Conservation (phyloP, 2,113 vertebrate genomes). For the Channa argus region DNA sequence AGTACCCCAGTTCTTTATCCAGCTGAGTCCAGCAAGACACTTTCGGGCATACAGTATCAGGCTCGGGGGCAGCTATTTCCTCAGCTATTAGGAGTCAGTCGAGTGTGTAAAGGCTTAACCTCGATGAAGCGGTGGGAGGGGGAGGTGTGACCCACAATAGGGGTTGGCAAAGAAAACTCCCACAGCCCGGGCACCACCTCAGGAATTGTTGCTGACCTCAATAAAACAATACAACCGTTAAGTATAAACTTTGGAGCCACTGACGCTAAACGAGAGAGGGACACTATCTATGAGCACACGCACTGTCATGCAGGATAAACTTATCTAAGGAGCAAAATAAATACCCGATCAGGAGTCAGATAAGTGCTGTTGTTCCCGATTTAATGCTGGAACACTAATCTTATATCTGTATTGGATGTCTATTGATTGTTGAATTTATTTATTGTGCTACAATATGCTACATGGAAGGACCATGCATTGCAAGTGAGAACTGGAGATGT, state of each 20-base stretch:
- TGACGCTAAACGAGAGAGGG: conserved; percentile 13
- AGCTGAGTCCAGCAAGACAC: conserved; percentile 73
- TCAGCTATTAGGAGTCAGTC: conserved; percentile 64
- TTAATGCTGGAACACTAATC: neutral
- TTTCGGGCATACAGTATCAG: conserved; percentile 60
- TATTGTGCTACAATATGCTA: no score
- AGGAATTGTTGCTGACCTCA: conserved; percentile 43
- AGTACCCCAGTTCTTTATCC: conserved; percentile 72
- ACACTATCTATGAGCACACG: conserved; percentile 23
- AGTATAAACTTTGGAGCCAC: conserved; percentile 39
- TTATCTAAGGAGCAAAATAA: neutral
- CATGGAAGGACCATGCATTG: no score
- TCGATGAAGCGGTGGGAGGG: conserved; percentile 8
- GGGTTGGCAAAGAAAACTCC: conserved; percentile 30
- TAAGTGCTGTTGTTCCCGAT: neutral
- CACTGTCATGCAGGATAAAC: neutral
- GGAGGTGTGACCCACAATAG: neutral
- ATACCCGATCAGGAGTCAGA: neutral
- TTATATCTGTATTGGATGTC: no score
- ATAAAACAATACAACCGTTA: conserved; percentile 31
- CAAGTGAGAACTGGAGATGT: no score
- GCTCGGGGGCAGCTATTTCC: conserved; percentile 67
- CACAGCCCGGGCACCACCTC: conserved; percentile 26
- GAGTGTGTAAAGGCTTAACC: conserved; percentile 72
- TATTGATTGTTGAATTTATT: no score